A percentile compares a stretch with the other conserved stretches of the same genome.
These are phyloP conservation scores for Drosophila kanekoi DNA, from an alignment of 2,888 invertebrate species.

Conservation along the genomic window DNA sequence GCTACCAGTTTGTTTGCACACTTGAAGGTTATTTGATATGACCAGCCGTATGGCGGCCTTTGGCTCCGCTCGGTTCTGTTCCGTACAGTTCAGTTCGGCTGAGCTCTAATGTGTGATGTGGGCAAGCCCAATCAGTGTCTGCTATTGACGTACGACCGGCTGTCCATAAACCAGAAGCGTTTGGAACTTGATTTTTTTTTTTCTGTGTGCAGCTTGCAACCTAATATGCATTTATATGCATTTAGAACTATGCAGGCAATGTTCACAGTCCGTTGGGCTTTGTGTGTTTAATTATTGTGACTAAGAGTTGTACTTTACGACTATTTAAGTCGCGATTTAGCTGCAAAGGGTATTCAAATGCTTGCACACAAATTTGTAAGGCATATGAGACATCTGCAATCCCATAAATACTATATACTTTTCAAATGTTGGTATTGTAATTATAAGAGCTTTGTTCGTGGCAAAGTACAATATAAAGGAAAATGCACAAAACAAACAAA, in stretches of 20 bases:
- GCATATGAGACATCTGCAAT: neutral
- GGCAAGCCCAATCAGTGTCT: conserved; percentile 40
- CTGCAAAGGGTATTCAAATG: neutral
- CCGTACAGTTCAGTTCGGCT: conserved; percentile 3
- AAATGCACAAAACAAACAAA: neutral
- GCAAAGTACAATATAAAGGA: neutral
- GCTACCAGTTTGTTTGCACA: conserved; percentile 41
- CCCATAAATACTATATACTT: too few species aligned
- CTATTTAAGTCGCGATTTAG: too few species aligned
- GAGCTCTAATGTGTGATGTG: conserved; percentile 19
- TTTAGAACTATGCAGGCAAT: conserved; percentile 52
- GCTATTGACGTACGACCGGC: conserved; percentile 43
- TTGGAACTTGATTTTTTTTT: conserved; percentile 4
- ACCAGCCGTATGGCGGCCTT: conserved; percentile 42
- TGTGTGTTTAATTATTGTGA: conserved; percentile 38
- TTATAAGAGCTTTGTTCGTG: too few species aligned
- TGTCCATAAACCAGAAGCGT: conserved; percentile 31
- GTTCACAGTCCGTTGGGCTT: conserved; percentile 53
- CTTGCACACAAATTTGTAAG: neutral
- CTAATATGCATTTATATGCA: conserved; percentile 59
- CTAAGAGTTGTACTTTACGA: conserved; percentile 1
- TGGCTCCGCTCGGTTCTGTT: conserved; percentile 21
- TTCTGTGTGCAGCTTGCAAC: conserved; percentile 17
- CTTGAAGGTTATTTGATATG: conserved; percentile 79
- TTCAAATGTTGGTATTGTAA: too few species aligned